Evolutionary conservation across 1,140 invertebrate species (phyloP), one percentile per base, ranked within the genome.

Genomic region (Yoshiicerus persimilis): DNA sequence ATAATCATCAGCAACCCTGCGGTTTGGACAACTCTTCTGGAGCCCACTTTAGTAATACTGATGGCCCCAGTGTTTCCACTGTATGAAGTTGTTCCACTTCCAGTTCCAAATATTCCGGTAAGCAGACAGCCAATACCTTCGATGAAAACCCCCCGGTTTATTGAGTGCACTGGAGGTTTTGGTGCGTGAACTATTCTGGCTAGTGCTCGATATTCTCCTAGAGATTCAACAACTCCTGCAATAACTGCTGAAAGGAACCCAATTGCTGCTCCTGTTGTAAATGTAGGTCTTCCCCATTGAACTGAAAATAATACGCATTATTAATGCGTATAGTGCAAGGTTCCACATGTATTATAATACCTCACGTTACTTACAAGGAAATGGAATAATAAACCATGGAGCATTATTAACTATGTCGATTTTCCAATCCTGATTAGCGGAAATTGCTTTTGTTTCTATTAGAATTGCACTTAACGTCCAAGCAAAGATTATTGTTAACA

Each of bases 141-240:
- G 1, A 93, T 90, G 8, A 92, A 91, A 32, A 94, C 93, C 0
- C 93, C 94, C 34, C 94, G 91, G 89, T 93, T 94, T 13, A 94
- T 91, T n/a, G 94, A 93, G 90, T 93, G 93, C 0, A 91, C 87
- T 0, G 27, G 84, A 10, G 84, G 84, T 66, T 62, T 36, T 8
- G 84, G 84, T n/a, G 56, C 84, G 5, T 95, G 95, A 86, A 96
- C 95, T 94, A 97, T 95, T 92, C 95, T 94, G 0, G 97, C 96
- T 2, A 96, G 96, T 6, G 96, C 97, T 39, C 96, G 96, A 92
- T 97, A 97, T 92, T 97, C 97, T 91, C 96, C 97, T 70, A 97
- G 94, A 0, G 96, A 97, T 92, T 97, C 97, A 4, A 97, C 95
- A 0, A 96, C 96, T 70, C 96, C 97, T 0, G 96, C 96, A 9